Base-by-base conservation (phyloP, 2,113 vertebrate genomes). In the Zosterops japonicus region DNA sequence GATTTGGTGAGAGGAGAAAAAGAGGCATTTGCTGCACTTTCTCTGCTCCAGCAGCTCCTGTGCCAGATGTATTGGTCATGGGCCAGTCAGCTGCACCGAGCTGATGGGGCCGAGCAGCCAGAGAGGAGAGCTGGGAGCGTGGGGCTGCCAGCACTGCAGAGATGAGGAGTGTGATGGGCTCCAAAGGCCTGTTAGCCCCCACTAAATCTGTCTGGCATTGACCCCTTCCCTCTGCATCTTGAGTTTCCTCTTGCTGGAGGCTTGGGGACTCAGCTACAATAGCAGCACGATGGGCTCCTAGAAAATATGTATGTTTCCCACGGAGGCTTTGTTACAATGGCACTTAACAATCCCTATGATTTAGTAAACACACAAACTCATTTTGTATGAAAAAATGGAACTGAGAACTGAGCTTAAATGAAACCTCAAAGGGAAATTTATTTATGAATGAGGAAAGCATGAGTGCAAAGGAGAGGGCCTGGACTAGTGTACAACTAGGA, bases 51-150 rank as follows among this genome's bases (percentile, higher is more conserved):
- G 72, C 60, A 89, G 1, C 91, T 83, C 56, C 52, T 78, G 61
- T 92, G 95, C 94, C 95, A 97, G 95, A 95, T 94, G 96, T 75
- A 78, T 71, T 96, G 93, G 96, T 91, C 83, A 75, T 5, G 22
- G 77, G 93, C 95, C 96, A 96, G 95, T 87, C 95, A 91, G 91
- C 91, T 95, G 96, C 91, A 24, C 68, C 28, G 91, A 77, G 94
- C 83, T 96, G 94, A 70, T 63, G 94, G 72, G 89, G 44, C 42
- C 0, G 5, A 77, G 90, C 79, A 90, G 94, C 63, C 82, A 93
- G 59, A 83, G 65, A 2, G 89, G 93, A 95, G 80, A 91, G 94
- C 79, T 81, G 92, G 59, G 83, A 81, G 55, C 15, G 27, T 7
- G 44, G 64, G 39, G 83, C 86, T 94, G 96, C 95, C 93, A 97